These are phyloP conservation scores for Trisateles emortualis DNA, from an alignment of 2,888 invertebrate genomes.

Conservation along the genomic window DNA sequence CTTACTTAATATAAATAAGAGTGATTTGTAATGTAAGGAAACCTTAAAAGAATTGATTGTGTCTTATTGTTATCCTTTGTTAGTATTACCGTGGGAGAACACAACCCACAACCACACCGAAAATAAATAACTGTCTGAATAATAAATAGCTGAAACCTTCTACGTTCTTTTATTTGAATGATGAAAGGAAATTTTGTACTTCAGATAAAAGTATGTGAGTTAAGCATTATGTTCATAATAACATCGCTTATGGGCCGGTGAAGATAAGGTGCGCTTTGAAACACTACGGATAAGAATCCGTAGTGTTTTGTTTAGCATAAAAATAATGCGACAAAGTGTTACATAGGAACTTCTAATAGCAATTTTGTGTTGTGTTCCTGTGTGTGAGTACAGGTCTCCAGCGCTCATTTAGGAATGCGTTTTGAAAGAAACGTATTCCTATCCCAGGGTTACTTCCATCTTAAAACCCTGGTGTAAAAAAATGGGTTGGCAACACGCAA, in stretches of 20 bases:
- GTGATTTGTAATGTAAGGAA: not conserved
- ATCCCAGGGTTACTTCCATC: no score
- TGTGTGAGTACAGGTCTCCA: no score
- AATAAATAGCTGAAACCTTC: conserved; percentile 7
- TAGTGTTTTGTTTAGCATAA: not conserved
- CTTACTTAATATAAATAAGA: not conserved
- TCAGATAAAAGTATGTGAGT: not conserved
- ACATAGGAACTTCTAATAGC: not conserved
- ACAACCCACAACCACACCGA: not conserved
- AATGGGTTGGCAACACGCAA: no score
- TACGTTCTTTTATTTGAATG: conserved; percentile 4
- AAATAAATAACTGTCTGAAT: conserved; percentile 14
- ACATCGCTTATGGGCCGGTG: not conserved
- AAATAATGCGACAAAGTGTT: not conserved
- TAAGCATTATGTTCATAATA: conserved; percentile 1
- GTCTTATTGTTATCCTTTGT: conserved; percentile 6
- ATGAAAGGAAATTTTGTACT: not conserved
- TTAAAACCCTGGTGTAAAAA: no score
- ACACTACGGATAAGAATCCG: not conserved
- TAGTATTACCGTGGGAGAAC: not conserved
- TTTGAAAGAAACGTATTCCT: no score
- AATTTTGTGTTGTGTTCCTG: no score
- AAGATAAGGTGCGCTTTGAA: not conserved
- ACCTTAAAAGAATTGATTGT: conserved; percentile 1
- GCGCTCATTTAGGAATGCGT: no score